Evolutionary conservation across 2,113 vertebrate genomes (phyloP), one percentile per base, ranked within the genome.

Genomic region (Amia ocellicauda): DNA sequence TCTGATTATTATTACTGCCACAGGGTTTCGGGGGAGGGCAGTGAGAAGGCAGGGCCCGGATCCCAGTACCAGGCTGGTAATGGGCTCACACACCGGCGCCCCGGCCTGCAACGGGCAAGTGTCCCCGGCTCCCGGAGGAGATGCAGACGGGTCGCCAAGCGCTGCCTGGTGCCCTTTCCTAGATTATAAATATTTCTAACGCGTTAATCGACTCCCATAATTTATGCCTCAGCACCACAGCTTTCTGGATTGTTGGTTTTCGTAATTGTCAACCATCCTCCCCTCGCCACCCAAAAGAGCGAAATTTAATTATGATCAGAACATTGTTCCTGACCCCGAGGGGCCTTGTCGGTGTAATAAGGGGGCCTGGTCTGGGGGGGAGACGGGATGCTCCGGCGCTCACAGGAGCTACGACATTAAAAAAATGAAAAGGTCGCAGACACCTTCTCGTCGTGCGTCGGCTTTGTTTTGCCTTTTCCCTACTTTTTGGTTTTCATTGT

Each of bases 161-260:
- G 67, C 74, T n/a, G 84, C 77, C 77, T 70, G 74, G 62, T 81
- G 84, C 84, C 86, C 89, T 84, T 82, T 74, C 60, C 31, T 69
- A n/a, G n/a, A n/a, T n/a, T n/a, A n/a, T n/a, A n/a, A n/a, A 73
- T 66, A 71, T 75, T 71, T 71, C 68, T 58, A 60, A 76, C 73
- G 83, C 86, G 88, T 92, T 92, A 93, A 88, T 89, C 76, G 82
- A 88, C 68, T 83, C 16, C 3, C 8, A 42, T 92, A 90, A 92
- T 93, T 91, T 91, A 88, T 89, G 79, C 83, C 80, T 84, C 84
- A 74, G 84, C 89, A 86, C 87, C 85, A 77, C 82, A 64, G 76
- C 89, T 94, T 94, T 94, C 92, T 94, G 92, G 91, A 86, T 91
- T 94, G 93, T 94, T 97, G 93, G 81, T 91, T 93, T 93, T 91